Evolutionary conservation across 2,888 invertebrate species (phyloP).

Genomic region (Polymixis lichenea): DNA sequence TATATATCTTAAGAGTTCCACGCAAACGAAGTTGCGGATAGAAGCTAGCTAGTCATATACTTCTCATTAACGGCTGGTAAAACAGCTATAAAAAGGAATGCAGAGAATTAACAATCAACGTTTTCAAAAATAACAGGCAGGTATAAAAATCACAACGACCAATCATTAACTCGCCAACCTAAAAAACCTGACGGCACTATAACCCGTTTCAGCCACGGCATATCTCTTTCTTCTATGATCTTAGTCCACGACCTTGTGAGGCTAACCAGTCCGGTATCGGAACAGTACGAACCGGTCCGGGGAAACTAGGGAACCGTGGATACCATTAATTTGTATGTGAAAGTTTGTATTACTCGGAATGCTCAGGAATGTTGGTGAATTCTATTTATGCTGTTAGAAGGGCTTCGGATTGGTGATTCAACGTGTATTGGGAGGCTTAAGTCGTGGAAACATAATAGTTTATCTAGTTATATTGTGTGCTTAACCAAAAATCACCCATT

Average conservation of each 20-base stretch:
- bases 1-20: too few species aligned
- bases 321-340: slow-evolving; percentile 67
- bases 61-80: too few species aligned
- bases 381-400: slow-evolving; percentile 25
- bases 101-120: too few species aligned
- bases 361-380: slow-evolving; percentile 51
- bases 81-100: too few species aligned
- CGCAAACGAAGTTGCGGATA: too few species aligned
- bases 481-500: too few species aligned
- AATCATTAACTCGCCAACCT: not conserved
- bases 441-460: not conserved
- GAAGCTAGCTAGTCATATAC: too few species aligned
- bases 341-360: slow-evolving; percentile 63
- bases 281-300: slow-evolving; percentile 62
- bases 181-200: slow-evolving; percentile 4
- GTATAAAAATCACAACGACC: not conserved
- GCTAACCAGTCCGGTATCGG: slow-evolving; percentile 55
- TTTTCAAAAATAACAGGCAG: not conserved
- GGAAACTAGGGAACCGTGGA: slow-evolving; percentile 68
- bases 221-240: slow-evolving; percentile 54
- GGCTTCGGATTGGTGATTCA: not conserved
- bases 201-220: not conserved
- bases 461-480: too few species aligned
- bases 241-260: slow-evolving; percentile 68
- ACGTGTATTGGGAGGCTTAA: not conserved